Evolutionary conservation across 2,888 invertebrate genomes (phyloP), one percentile per base, ranked within the genome.

Genomic region (Coenonympha glycerion): DNA sequence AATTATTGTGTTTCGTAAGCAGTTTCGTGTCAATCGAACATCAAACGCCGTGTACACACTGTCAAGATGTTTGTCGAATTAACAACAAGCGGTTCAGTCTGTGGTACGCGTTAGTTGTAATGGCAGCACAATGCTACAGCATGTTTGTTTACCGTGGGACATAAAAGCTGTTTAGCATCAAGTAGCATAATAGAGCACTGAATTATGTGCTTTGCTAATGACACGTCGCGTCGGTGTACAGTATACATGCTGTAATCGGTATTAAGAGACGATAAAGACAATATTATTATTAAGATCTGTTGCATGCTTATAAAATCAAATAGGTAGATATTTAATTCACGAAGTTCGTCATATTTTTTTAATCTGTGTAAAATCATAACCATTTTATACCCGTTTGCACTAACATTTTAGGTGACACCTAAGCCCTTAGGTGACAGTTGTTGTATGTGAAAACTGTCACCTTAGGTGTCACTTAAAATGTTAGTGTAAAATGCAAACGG

Each of bases 1-100:
- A 86, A 85, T 86, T 83, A 78, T 81, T 77, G 71, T 66, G 80
- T 85, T 84, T 84, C 79, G 73, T 81, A 83, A 84, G 76, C 69
- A 66, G 71, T 68, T 79, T 80, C 78, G 74, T 83, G 84, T 82
- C 83, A 85, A 81, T 84, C 73, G 69, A 68, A 65, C 65, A 66
- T 69, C 68, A 63, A 64, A 61, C 66, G 56, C 34, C 15, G 51
- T 39, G 40, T 51, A 60, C 62, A 69, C 59, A 69, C 60, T 55
- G 63, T 52, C 57, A 30, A 54, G 52, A 28, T 34, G 53, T 56
- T 56, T 50, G 47, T 31, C 46, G 53, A 47, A 42, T 48, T 30
- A 48, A 41, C 22, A 41, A 24, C 22, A 50, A 21, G 26, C 33
- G 47, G 18, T 37, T 47, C 22, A 42, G 37, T 37, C 21, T 21